A percentile compares a stretch with the other conserved stretches of the same genome.
Conservation (phyloP, 2,113 vertebrate species). For the Dascyllus trimaculatus region DNA sequence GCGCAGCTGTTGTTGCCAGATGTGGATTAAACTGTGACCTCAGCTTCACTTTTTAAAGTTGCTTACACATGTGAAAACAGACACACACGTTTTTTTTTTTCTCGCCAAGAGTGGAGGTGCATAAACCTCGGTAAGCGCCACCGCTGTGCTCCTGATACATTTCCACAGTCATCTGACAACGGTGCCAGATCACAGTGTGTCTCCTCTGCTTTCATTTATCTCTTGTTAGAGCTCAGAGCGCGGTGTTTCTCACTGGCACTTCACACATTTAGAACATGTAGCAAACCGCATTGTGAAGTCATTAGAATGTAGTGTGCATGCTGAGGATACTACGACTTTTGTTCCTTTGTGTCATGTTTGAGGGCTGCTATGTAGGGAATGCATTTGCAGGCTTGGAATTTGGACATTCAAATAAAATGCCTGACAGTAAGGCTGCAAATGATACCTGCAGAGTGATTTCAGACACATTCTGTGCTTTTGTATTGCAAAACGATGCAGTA, state of each 20-base stretch:
- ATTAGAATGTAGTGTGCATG: too few species aligned
- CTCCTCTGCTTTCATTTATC: constrained; percentile 13
- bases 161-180: constrained; percentile 11
- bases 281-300: too few species aligned
- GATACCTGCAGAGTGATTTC: too few species aligned
- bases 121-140: constrained; percentile 1
- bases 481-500: too few species aligned
- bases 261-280: too few species aligned
- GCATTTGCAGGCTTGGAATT: too few species aligned
- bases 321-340: too few species aligned
- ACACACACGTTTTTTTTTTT: not conserved
- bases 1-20: constrained; percentile 59
- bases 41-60: constrained; percentile 38
- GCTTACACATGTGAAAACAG: constrained; percentile 18
- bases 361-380: too few species aligned
- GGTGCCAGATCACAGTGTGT: constrained; percentile 46
- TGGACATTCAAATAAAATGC: too few species aligned
- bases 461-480: too few species aligned
- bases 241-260: not conserved
- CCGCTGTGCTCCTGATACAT: constrained; percentile 14
- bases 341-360: too few species aligned
- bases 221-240: not conserved
- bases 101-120: not conserved
- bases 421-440: too few species aligned
- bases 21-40: constrained; percentile 59